Evolutionary conservation across 1,140 invertebrate genomes (phyloP).

Genomic region (Leptinotarsa texana): DNA sequence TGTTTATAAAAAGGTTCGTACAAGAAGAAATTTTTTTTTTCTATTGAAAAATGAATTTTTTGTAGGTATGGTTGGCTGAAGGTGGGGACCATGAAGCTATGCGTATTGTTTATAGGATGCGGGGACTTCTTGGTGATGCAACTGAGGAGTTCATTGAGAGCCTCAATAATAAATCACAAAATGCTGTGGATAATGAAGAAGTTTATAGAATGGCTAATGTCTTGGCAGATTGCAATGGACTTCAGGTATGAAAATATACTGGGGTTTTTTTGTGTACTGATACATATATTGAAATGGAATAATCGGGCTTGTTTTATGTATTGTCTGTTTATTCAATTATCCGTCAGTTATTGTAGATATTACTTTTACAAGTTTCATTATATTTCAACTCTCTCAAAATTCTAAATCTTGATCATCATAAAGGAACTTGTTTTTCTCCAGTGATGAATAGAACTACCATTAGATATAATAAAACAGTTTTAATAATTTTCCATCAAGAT

Average conservation of each 20-base stretch:
- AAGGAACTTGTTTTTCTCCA: too few species aligned
- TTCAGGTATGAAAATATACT: constrained; percentile 59
- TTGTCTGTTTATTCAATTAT: too few species aligned
- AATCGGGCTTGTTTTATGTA: too few species aligned
- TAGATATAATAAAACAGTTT: neutral
- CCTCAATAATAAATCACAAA: constrained; percentile 84
- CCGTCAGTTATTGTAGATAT: too few species aligned
- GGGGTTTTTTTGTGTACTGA: neutral
- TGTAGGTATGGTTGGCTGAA: constrained; percentile 78
- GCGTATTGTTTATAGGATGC: constrained; percentile 98
- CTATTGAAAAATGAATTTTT: constrained; percentile 11
- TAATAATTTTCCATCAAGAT: too few species aligned
- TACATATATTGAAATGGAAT: too few species aligned
- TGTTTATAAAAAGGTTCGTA: constrained; percentile 75
- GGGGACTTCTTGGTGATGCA: constrained; percentile 95
- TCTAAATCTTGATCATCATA: too few species aligned
- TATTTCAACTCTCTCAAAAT: too few species aligned
- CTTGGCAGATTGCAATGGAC: constrained; percentile 80
- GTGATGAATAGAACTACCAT: too few species aligned
- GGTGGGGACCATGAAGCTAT: constrained; percentile 89
- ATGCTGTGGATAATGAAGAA: constrained; percentile 92
- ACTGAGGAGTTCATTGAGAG: constrained; percentile 98
- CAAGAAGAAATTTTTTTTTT: neutral
- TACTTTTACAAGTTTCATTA: too few species aligned
- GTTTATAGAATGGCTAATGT: constrained; percentile 80